Base-by-base conservation (phyloP, 2,888 invertebrate species). In the Eupithecia centaureata region DNA sequence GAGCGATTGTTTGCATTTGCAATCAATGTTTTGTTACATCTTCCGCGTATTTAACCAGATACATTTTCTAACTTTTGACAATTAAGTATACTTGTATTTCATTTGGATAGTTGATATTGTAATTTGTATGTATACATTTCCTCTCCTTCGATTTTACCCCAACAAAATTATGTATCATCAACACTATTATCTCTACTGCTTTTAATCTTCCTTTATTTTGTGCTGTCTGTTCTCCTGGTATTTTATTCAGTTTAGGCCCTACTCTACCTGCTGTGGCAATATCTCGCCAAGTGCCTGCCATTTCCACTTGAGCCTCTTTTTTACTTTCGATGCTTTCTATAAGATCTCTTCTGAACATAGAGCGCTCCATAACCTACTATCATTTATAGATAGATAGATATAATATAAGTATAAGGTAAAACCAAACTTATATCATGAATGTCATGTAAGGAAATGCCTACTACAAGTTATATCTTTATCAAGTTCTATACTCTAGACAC, bases 41-140 rank as follows among this genome's bases (percentile, higher is more conserved):
- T 52, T 52, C 52, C 52, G 27, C 52, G 52, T 52, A 52, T 27
- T 52, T 52, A n/a, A 61, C 52, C 18, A 28, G 32, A 22, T 22
- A 22, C 47, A 47, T 10, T 47, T 47, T 22, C 3, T 47, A 22
- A 22, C 7, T 62, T 56, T n/a, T 25, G 1, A n/a, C 5, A n/a
- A 13, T 13, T 33, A 13, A 33, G 2, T 33, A 32, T 32, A 32
- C 10, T 1, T 2, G 13, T 33, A 35, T n/a, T n/a, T n/a, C 33
- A 35, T 5, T 35, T 35, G 5, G 38, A 38, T 38, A n/a, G n/a
- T n/a, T 15, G n/a, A 18, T 7, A 42, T 2, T 42, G 35, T 42
- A 8, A 42, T 18, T 18, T 18, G 2, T 18, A 0, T 1, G 5
- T 0, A n/a, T 42, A 8, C 18, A 42, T 18, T 18, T 18, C 18